A percentile compares a stretch with the other conserved stretches of the same genome.
Conservation (phyloP, 2,888 invertebrate genomes). For the Aphelenchoides bicaudatus region DNA sequence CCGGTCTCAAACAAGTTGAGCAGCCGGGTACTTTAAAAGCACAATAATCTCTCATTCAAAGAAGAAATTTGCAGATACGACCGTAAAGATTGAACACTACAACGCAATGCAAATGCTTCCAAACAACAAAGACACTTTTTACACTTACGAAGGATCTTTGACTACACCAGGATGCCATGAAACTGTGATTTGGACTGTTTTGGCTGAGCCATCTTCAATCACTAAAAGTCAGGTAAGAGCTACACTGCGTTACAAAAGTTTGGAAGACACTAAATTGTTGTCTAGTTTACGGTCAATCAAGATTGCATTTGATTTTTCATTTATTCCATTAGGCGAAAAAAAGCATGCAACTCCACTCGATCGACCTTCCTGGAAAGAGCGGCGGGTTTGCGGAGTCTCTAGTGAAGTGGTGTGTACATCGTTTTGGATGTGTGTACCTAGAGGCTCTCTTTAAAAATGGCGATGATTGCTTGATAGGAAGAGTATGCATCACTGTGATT, state of each 20-base stretch:
- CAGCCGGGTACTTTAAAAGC: constrained; percentile 24
- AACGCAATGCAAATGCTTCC: constrained; percentile 19
- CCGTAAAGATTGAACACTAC: constrained; percentile 7
- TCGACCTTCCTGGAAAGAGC: too few relatives aligned
- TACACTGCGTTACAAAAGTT: not conserved
- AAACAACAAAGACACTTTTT: constrained; percentile 32
- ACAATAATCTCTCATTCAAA: not conserved
- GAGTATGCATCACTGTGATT: constrained; percentile 8
- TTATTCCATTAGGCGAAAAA: too few relatives aligned
- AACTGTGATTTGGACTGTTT: constrained; percentile 56
- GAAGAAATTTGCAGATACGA: constrained; percentile 2
- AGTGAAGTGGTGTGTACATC: too few relatives aligned
- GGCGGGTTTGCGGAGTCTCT: too few relatives aligned
- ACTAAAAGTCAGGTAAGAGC: constrained; percentile 32
- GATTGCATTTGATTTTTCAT: too few relatives aligned
- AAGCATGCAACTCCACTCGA: too few relatives aligned
- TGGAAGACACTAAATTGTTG: too few relatives aligned
- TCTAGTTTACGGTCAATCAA: too few relatives aligned
- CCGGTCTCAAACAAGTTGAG: constrained; percentile 34
- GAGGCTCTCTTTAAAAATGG: not conserved
- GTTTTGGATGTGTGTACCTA: not conserved
- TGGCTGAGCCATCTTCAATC: constrained; percentile 56
- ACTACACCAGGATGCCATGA: constrained; percentile 58
- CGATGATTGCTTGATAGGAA: constrained; percentile 11
- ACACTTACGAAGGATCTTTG: constrained; percentile 58